phyloP scores from a whole-genome alignment of 2,113 vertebrate species.

The Turdus rufiventris region DNA sequence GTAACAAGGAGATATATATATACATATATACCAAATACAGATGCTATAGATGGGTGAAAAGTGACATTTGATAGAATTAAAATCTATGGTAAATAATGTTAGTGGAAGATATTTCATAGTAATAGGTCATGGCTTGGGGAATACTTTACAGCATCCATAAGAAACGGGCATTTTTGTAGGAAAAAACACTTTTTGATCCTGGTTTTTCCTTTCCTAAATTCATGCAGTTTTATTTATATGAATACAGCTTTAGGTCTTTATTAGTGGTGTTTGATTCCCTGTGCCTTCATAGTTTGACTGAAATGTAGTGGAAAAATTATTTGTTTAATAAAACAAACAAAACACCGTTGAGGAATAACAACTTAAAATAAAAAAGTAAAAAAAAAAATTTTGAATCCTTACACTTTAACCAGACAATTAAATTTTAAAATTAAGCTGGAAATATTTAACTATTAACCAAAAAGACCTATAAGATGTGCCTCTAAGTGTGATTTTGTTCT shows the following conservation, averaged over 20 bases:
- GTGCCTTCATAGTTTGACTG: neutral
- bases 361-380: neutral
- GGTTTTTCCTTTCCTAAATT: neutral
- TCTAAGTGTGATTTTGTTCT: neutral
- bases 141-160: neutral
- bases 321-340: neutral
- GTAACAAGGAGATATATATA: neutral
- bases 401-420: neutral
- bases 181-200: accelerated
- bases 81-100: neutral
- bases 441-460: neutral
- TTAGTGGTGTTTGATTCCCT: neutral
- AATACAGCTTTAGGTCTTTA: neutral
- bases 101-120: neutral
- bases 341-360: neutral
- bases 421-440: neutral
- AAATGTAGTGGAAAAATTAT: neutral
- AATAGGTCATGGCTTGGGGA: neutral
- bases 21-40: neutral
- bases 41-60: neutral
- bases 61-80: neutral
- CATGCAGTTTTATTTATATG: neutral
- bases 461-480: neutral
- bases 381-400: neutral
- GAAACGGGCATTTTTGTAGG: neutral